These are phyloP conservation scores for Drosophila imparisetae DNA, from an alignment of 2,888 invertebrate species.

Conservation along the genomic window DNA sequence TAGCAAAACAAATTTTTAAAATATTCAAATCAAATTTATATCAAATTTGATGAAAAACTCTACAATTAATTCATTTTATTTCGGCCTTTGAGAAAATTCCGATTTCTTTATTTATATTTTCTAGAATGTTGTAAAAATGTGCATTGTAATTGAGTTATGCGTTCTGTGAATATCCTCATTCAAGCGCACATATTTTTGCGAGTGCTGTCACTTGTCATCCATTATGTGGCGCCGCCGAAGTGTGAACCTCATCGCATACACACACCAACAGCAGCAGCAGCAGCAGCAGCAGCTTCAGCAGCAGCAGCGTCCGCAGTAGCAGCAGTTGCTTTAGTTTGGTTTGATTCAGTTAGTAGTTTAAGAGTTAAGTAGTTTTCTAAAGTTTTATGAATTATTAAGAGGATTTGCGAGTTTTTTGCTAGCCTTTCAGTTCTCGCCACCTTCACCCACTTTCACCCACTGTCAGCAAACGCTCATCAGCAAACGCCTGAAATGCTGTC, in stretches of 20 bases:
- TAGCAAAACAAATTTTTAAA: too few species aligned
- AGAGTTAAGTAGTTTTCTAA: slow-evolving; percentile 78
- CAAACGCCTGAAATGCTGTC: slow-evolving; percentile 73
- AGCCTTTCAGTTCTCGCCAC: slow-evolving; percentile 69
- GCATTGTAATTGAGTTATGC: not conserved
- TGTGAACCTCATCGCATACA: slow-evolving; percentile 15
- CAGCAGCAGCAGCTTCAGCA: slow-evolving; percentile 1
- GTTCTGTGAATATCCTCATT: not conserved
- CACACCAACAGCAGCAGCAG: slow-evolving; percentile 9
- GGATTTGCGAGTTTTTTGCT: slow-evolving; percentile 77
- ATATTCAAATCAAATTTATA: not conserved
- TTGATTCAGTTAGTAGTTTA: slow-evolving; percentile 79
- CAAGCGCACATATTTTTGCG: not conserved
- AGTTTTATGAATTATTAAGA: slow-evolving; percentile 78
- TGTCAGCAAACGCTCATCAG: slow-evolving; percentile 50
- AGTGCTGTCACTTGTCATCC: slow-evolving; percentile 39
- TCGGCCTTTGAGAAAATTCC: not conserved
- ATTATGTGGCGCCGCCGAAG: slow-evolving; percentile 2
- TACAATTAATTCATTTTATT: not conserved
- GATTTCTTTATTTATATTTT: not conserved
- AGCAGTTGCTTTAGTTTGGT: slow-evolving; percentile 75
- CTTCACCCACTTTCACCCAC: not conserved
- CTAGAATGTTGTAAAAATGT: not conserved
- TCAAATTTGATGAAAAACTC: not conserved
- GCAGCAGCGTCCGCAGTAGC: slow-evolving; percentile 29